Evolutionary conservation across 2,113 vertebrate genomes (phyloP).

Genomic region (Rhinichthys klamathensis): DNA sequence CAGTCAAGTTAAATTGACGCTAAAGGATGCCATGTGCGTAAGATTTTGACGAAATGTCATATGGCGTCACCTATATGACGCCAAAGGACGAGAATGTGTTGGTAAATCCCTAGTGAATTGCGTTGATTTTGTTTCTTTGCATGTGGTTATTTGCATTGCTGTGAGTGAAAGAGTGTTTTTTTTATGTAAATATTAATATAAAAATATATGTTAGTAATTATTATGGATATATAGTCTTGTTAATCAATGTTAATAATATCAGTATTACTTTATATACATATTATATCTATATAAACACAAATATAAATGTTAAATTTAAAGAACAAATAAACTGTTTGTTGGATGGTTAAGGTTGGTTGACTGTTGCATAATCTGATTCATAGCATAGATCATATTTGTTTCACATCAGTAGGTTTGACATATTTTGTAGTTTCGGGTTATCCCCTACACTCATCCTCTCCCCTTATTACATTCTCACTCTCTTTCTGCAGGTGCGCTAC

Average conservation of each 20-base stretch:
- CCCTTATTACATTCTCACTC: background rate
- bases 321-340: background rate
- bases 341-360: background rate
- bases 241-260: background rate
- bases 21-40: no score
- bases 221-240: no score
- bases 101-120: background rate
- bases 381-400: background rate
- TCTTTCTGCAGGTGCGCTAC: slow-evolving; percentile 84
- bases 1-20: no score
- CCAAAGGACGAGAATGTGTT: no score
- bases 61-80: no score
- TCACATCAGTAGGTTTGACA: slow-evolving; percentile 22
- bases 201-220: background rate
- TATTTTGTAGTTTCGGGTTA: background rate
- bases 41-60: no score
- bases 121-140: background rate
- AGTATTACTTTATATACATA: background rate
- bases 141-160: background rate
- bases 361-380: background rate
- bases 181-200: background rate
- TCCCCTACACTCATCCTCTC: background rate
- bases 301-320: background rate
- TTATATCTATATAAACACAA: background rate
- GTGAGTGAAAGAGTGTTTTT: background rate